phyloP scores from a whole-genome alignment of 2,797 vertebrate species.

The Sorex maritimensis region DNA sequence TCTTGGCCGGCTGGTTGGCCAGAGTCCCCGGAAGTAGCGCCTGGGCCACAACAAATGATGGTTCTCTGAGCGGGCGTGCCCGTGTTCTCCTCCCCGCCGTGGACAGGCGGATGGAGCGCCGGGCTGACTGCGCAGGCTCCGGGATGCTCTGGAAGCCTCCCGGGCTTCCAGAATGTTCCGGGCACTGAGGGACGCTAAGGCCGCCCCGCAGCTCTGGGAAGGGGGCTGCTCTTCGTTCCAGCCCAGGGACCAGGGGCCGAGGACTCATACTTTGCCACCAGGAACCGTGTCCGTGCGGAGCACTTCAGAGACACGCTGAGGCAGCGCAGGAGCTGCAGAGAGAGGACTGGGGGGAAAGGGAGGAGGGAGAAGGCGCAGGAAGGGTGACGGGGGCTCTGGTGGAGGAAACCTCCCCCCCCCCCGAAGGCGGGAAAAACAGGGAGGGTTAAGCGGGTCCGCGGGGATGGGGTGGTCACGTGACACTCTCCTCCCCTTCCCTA shows the following conservation, averaged over 20 bases:
- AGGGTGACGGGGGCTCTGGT: neutral
- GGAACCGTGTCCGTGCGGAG: neutral
- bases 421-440: neutral
- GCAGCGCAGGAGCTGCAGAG: neutral
- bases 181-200: neutral
- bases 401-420: neutral
- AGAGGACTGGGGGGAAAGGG: neutral
- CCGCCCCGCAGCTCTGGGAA: neutral
- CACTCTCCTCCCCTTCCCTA: neutral
- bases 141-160: neutral
- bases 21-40: too few relatives aligned
- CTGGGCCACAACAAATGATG: too few relatives aligned
- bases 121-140: too few relatives aligned
- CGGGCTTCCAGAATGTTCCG: neutral
- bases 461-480: too few relatives aligned
- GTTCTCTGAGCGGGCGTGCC: too few relatives aligned
- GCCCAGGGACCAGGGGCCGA: neutral
- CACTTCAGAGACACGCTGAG: neutral
- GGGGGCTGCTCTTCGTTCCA: neutral
- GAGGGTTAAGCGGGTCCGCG: neutral
- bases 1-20: too few relatives aligned
- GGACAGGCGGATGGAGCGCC: too few relatives aligned
- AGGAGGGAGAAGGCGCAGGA: neutral
- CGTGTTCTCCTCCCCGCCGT: too few relatives aligned
- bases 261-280: neutral